Evolutionary conservation across 2,113 vertebrate genomes (phyloP).

Genomic region (Semnornis frantzii): DNA sequence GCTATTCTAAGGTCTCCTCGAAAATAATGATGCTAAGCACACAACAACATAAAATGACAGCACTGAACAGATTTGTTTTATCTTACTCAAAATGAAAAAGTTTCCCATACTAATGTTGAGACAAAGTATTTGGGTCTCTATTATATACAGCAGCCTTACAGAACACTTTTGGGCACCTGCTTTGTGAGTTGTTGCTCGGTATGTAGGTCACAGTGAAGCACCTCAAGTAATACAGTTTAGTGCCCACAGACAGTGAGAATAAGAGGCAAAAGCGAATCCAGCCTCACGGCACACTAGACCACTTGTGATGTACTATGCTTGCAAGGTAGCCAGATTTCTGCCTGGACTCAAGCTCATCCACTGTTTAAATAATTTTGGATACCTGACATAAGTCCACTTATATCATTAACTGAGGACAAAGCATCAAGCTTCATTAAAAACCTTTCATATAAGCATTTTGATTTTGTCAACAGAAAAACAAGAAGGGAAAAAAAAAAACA

Average conservation of each 20-base stretch:
- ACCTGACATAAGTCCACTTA: neutral
- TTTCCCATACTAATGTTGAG: neutral
- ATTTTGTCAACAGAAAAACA: neutral
- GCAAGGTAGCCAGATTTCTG: neutral
- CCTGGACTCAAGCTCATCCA: neutral
- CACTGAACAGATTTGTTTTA: neutral
- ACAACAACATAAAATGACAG: neutral
- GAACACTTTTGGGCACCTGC: constrained; percentile 31
- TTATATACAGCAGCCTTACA: constrained; percentile 38
- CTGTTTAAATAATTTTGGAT: neutral
- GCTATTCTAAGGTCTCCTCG: too few species aligned
- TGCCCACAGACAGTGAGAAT: neutral
- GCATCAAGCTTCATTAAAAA: neutral
- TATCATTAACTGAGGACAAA: neutral
- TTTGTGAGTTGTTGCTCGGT: constrained; percentile 46
- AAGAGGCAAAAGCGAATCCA: constrained; percentile 1
- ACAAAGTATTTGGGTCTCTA: constrained; percentile 2
- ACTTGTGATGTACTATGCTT: neutral
- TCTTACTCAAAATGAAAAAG: constrained; percentile 46
- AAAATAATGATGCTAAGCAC: constrained; percentile 12
- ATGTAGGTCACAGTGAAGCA: constrained; percentile 3
- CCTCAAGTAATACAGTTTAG: neutral
- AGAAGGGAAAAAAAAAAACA: neutral
- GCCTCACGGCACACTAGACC: neutral
- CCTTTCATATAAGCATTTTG: neutral